A percentile compares a stretch with the other conserved stretches of the same genome.
phyloP scores from a whole-genome alignment of 35 echinoderm and acorn worm species.

The Chiridota heheva region DNA sequence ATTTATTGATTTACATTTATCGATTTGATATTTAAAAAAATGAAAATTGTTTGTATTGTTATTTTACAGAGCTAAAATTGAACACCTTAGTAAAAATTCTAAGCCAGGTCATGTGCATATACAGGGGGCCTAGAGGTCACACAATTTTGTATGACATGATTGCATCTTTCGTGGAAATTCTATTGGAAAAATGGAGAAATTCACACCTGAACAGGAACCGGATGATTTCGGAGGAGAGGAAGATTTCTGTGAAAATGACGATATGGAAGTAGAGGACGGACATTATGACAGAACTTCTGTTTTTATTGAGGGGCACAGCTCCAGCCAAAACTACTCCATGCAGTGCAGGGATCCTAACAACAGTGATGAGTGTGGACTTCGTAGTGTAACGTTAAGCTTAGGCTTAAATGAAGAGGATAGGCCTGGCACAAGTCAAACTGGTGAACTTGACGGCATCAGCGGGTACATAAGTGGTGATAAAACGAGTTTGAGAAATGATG shows the following conservation, averaged over 20 bases:
- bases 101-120: no score
- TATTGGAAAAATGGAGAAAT: no score
- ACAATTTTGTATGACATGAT: no score
- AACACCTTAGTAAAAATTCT: no score
- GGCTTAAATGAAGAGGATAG: background rate
- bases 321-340: background rate
- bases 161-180: no score
- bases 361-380: background rate
- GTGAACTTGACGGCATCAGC: background rate
- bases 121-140: no score
- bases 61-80: no score
- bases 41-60: no score
- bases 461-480: background rate
- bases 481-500: background rate
- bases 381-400: background rate
- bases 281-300: constrained; percentile 75
- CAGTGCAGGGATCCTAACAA: no score
- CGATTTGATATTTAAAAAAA: no score
- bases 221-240: constrained; percentile 30
- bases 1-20: no score
- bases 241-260: constrained; percentile 42
- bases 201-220: no score
- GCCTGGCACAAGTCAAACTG: background rate
- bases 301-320: constrained; percentile 53
- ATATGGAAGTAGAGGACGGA: constrained; percentile 35